Conservation (phyloP, 1,140 invertebrate genomes). For the Drosophila varians region DNA sequence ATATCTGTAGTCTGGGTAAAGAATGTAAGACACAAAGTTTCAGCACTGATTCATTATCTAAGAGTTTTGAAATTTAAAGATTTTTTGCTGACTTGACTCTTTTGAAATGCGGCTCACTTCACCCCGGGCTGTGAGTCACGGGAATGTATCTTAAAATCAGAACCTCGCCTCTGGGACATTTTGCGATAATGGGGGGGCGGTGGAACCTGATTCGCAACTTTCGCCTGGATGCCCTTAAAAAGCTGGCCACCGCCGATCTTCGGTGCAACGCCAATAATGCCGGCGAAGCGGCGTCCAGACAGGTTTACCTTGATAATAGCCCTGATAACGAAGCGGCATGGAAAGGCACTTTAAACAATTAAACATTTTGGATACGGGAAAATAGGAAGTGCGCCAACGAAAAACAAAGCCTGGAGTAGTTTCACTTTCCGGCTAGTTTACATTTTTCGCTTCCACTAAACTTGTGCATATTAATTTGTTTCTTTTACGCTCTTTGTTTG, state of each 20-base stretch:
- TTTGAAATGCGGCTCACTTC: neutral
- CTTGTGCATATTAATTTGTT: constrained; percentile 36
- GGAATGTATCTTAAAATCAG: neutral
- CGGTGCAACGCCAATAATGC: constrained; percentile 42
- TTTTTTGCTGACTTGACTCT: no score
- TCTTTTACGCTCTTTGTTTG: constrained; percentile 18
- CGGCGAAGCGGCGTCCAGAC: constrained; percentile 14
- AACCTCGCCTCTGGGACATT: neutral
- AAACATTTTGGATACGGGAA: constrained; percentile 7
- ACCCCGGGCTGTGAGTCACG: constrained; percentile 2
- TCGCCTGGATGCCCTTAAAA: constrained; percentile 51
- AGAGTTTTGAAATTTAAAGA: no score
- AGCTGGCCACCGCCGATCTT: constrained; percentile 11
- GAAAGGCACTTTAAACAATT: constrained; percentile 39
- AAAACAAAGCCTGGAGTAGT: constrained; percentile 35
- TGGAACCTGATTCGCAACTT: constrained; percentile 74
- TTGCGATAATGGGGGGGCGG: constrained; percentile 11
- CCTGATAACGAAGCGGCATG: constrained; percentile 58
- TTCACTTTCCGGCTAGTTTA: constrained; percentile 55
- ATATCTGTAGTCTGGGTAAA: neutral
- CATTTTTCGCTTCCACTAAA: constrained; percentile 9
- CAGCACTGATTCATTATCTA: no score
- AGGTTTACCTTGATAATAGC: constrained; percentile 22
- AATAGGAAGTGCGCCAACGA: constrained; percentile 12
- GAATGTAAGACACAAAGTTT: no score